Base-by-base conservation (phyloP, 2,888 invertebrate species). In the Osedax fenrisi region DNA sequence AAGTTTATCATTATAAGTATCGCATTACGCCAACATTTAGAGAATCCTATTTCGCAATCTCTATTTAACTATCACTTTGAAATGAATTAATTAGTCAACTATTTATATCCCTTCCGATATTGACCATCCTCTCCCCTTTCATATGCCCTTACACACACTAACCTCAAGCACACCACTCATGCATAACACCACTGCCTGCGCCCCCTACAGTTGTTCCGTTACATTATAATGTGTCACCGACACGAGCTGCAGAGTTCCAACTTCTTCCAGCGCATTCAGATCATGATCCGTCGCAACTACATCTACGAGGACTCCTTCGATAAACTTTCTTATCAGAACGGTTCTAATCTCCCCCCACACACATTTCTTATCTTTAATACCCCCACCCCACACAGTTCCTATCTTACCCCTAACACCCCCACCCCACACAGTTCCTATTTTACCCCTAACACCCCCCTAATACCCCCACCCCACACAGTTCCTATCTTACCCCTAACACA, bases 271-370 rank as follows among this genome's bases (percentile, higher is more conserved):
- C 5, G 26, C 61, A 76, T 77, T 70, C 70, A 74, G 41, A 75
- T 79, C 59, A 75, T 67, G 78, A 83, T 86, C 22, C 79, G 86
- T 13, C 87, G 98, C 75, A 90, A 91, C 78, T 93, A 94, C 86
- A 87, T 98, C n/a, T 98, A 98, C 83, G 97, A 97, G 86, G 98
- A 98, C 85, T 93, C 97, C 0, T 96, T 93, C 83, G 94, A 94
- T 73, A 93, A 93, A 84, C 87, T 97, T 2, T 91, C 94, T 0
- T 89, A 89, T 1, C 91, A 91, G 80, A 94, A 94, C 86, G 92
- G 92, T 92, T 26, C 41, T 17, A 17, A 5, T 5, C 5, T 17
- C 41, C 17, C 41, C 41, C 10, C 5, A 5, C 17, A 5, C 10
- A 10, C 41, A 17, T 10, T 41, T 41, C 41, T 41, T 41, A 41